Evolutionary conservation across 2,888 invertebrate genomes (phyloP), one percentile per base, ranked within the genome.

Genomic region (Temnothorax ravouxi): DNA sequence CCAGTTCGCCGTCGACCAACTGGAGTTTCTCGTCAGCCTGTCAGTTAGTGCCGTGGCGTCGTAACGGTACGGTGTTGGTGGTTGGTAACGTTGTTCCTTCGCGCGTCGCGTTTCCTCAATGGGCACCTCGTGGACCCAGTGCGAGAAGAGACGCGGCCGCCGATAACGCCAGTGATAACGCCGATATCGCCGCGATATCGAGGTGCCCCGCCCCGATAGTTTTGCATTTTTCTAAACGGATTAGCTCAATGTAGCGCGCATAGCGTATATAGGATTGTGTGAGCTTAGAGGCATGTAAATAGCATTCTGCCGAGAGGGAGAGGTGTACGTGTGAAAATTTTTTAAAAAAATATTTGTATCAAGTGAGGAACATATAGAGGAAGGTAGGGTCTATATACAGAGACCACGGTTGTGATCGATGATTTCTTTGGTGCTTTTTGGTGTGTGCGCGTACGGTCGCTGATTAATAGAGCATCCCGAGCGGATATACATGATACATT

Each of bases 21-120:
- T 88, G 83, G 89, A 88, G 88, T 87, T 81, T 89, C 90, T 88
- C 89, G 86, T 90, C 91, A 89, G 92, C 86, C 93, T 93, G 94
- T 94, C 95, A 95, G 95, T 95, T 92, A 92, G 93, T 94, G 94
- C 94, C 94, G 95, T 93, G 94, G 93, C 94, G 94, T 93, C 94
- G 93, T 92, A 91, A 92, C 92, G 92, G 89, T 89, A 88, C 88
- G 89, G 89, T 89, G 86, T 88, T 85, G 66, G 69, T 85, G 66
- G 69, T 67, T 76, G 84, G 25, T 8, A 84, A 77, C 82, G 69
- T 86, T 56, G 86, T 87, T 88, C 62, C 76, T 85, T 18, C 74
- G 34, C 59, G 84, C 56, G 81, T 83, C 82, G 77, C 79, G 64
- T 83, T 69, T 80, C 18, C 21, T 79, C 84, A 85, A 88, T 90